These are phyloP conservation scores for Andrena bucephala DNA, from an alignment of 2,888 invertebrate genomes.

Conservation along the genomic window DNA sequence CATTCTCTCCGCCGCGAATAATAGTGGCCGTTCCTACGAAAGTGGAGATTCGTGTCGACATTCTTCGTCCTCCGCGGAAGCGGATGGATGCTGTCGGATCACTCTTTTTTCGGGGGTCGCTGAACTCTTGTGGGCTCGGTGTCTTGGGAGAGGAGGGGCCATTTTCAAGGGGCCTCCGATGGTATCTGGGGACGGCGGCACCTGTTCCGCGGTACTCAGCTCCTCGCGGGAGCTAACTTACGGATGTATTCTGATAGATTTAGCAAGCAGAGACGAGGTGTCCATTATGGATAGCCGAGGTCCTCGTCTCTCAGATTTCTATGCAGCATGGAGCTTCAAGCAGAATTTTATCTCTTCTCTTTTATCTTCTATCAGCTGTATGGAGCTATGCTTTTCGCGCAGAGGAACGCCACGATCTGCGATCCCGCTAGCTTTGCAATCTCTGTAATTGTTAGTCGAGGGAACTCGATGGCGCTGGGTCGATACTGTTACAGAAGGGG, in stretches of 20 bases:
- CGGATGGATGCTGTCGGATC: not conserved
- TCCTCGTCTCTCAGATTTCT: not conserved
- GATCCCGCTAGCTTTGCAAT: not conserved
- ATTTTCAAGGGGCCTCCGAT: not conserved
- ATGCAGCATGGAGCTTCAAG: no score
- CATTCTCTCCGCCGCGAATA: slow-evolving; percentile 35
- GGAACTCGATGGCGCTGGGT: not conserved
- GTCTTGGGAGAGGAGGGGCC: not conserved
- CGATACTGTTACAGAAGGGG: no score
- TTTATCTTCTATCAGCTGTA: not conserved
- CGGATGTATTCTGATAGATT: no score
- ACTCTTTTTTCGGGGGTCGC: not conserved
- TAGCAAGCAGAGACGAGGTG: no score
- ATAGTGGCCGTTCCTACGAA: slow-evolving; percentile 39
- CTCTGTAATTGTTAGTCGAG: not conserved
- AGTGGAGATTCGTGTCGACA: slow-evolving; percentile 70
- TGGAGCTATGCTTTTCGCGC: no score
- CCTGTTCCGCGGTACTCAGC: not conserved
- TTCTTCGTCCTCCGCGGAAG: slow-evolving; percentile 27
- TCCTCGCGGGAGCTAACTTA: no score
- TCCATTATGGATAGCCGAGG: not conserved
- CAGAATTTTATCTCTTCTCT: no score
- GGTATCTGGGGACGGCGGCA: not conserved
- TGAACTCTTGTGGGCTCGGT: not conserved
- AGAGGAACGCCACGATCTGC: no score